phyloP scores from a whole-genome alignment of 2,797 vertebrate species.

The Dermochelys coriacea region DNA sequence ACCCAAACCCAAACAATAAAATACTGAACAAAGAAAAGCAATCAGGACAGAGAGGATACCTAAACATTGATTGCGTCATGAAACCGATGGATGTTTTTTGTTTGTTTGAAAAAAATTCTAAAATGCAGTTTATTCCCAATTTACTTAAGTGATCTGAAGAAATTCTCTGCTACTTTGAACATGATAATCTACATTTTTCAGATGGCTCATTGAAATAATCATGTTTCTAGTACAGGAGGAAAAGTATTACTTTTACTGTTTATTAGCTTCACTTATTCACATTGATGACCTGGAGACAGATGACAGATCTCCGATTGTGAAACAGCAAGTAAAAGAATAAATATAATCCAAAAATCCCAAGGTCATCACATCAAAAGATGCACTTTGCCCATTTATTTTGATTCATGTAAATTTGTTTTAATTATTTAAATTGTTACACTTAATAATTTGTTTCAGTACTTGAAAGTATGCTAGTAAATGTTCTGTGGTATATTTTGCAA shows the following conservation, averaged over 20 bases:
- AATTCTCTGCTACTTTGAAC: neutral
- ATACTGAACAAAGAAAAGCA: neutral
- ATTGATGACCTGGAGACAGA: neutral
- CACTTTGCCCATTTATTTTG: neutral
- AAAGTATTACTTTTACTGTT: neutral
- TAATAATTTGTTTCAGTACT: neutral
- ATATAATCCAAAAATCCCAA: neutral
- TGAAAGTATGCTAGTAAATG: neutral
- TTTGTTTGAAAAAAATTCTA: neutral
- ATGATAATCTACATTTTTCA: neutral
- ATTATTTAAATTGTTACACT: neutral
- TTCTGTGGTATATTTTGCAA: neutral
- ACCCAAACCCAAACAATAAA: neutral
- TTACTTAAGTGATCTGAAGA: neutral
- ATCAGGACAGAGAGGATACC: neutral
- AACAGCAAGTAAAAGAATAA: neutral
- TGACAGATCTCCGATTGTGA: neutral
- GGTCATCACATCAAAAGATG: neutral
- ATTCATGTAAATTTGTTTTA: neutral
- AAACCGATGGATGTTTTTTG: neutral
- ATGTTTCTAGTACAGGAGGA: neutral
- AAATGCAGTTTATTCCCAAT: neutral
- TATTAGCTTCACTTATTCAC: neutral
- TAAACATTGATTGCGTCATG: accelerated
- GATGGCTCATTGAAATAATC: neutral